These are phyloP conservation scores for Helostoma temminkii DNA, from an alignment of 2,797 vertebrate genomes.

Conservation along the genomic window DNA sequence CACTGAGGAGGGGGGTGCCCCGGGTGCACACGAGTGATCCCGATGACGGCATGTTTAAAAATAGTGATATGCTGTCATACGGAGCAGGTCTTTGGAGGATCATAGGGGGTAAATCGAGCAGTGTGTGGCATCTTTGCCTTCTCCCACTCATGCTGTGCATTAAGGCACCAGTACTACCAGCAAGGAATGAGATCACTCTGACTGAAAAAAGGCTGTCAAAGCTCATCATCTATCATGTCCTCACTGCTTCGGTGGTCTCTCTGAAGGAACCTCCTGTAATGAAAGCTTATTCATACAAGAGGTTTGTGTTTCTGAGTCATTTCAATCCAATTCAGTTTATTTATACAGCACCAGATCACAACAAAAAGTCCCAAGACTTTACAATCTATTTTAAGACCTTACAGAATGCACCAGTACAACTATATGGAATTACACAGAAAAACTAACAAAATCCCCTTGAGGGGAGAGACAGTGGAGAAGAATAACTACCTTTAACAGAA, in stretches of 20 bases:
- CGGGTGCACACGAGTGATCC: slow-evolving; percentile 38
- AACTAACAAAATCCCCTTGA: no score
- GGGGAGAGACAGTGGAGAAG: no score
- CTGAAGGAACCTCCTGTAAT: background rate
- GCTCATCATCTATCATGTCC: slow-evolving; percentile 29
- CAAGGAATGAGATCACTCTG: slow-evolving; percentile 52
- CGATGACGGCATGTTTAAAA: slow-evolving; percentile 81
- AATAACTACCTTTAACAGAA: no score
- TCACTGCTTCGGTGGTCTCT: slow-evolving; percentile 39
- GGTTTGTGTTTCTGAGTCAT: slow-evolving; percentile 18
- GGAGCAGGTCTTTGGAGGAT: slow-evolving; percentile 51
- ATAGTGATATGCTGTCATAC: slow-evolving; percentile 78
- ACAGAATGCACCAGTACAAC: no score
- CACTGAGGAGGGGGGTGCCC: slow-evolving; percentile 5
- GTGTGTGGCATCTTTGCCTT: slow-evolving; percentile 37
- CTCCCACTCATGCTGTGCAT: slow-evolving; percentile 59
- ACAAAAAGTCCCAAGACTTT: no score
- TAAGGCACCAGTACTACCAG: slow-evolving; percentile 69
- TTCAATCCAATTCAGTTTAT: no score
- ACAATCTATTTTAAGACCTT: no score
- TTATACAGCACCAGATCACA: no score
- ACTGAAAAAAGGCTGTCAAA: slow-evolving; percentile 52
- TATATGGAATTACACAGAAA: no score
- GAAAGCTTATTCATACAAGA: background rate
- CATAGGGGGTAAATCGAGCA: slow-evolving; percentile 26